These are phyloP conservation scores for Mellivora capensis DNA, from an alignment of 2,113 vertebrate genomes.

Conservation along the genomic window DNA sequence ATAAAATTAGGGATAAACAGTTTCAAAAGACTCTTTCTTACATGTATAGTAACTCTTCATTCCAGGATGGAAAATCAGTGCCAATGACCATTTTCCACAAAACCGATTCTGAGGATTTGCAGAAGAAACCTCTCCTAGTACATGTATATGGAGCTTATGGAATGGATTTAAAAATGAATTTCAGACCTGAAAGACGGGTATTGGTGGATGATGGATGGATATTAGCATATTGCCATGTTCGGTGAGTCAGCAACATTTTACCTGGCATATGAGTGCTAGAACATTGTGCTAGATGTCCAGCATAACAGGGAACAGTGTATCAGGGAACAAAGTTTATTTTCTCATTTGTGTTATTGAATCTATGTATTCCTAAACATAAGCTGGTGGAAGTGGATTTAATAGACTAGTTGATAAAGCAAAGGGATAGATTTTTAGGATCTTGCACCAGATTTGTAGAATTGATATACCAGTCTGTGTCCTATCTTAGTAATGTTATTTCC, in stretches of 20 bases:
- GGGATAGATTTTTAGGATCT: background rate
- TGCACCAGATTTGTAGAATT: background rate
- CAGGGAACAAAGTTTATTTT: background rate
- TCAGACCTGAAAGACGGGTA: conserved; percentile 90
- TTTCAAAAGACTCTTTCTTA: background rate
- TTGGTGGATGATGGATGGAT: conserved; percentile 94
- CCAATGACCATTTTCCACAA: conserved; percentile 93
- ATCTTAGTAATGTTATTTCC: background rate
- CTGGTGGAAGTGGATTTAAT: background rate
- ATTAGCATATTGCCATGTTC: conserved; percentile 96
- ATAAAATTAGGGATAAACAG: background rate
- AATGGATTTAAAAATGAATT: conserved; percentile 92
- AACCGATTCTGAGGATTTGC: conserved; percentile 79
- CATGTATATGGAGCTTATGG: conserved; percentile 98
- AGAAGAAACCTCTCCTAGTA: conserved; percentile 88
- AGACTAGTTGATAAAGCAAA: conserved; percentile 4
- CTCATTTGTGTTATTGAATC: background rate
- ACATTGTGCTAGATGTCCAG: too few species aligned
- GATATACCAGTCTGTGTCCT: background rate
- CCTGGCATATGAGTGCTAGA: background rate
- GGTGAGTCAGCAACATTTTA: conserved; percentile 81
- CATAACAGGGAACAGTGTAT: rapidly evolving
- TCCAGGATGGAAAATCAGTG: conserved; percentile 92
- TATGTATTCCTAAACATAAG: background rate
- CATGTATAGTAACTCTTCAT: conserved; percentile 67